These are phyloP conservation scores for Coregonus ussuriensis DNA, from an alignment of 2,797 vertebrate species.

Conservation along the genomic window DNA sequence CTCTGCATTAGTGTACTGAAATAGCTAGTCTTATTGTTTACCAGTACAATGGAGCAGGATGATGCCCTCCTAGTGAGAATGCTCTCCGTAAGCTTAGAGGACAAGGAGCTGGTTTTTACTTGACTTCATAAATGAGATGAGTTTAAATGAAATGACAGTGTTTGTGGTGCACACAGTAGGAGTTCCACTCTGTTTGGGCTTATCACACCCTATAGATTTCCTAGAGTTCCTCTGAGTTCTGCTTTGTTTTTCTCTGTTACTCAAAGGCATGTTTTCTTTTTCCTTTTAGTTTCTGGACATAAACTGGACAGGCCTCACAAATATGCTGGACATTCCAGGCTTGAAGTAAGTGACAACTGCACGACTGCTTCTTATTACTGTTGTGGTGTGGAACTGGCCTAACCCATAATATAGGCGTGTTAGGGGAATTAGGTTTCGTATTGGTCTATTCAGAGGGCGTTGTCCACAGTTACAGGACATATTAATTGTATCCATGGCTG, in stretches of 20 bases:
- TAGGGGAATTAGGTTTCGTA: neutral
- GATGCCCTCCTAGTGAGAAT: neutral
- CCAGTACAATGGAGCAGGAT: neutral
- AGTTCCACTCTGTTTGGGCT: neutral
- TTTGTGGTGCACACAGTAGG: no score
- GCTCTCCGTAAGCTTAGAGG: neutral
- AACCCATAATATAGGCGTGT: neutral
- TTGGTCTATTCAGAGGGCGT: neutral
- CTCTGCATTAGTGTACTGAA: neutral
- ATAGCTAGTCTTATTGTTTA: neutral
- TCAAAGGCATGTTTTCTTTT: neutral
- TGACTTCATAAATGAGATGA: no score
- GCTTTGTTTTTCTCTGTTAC: neutral
- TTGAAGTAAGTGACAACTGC: conserved; percentile 84
- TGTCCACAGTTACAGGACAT: neutral
- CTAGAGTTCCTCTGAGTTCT: neutral
- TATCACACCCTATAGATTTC: neutral
- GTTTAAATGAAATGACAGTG: no score
- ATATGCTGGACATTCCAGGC: conserved; percentile 94
- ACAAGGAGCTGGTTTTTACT: neutral
- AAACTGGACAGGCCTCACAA: conserved; percentile 98
- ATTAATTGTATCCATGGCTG: neutral
- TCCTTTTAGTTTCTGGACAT: conserved; percentile 87
- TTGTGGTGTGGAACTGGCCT: neutral
- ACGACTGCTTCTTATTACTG: neutral